phyloP scores from a whole-genome alignment of 1,140 invertebrate genomes.

The Aethina tumida region DNA sequence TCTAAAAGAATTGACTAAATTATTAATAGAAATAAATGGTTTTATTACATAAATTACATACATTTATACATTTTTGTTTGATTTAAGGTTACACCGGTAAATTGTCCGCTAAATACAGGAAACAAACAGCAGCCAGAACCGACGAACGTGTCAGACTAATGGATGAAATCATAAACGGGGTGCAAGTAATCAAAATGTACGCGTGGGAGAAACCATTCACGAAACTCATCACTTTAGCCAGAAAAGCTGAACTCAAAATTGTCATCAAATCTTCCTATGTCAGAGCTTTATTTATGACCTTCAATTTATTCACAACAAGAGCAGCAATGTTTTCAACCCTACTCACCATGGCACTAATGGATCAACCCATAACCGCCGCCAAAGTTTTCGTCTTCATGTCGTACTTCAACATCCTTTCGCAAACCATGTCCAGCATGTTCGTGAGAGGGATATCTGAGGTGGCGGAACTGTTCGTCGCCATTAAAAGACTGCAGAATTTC shows the following conservation, averaged over 20 bases:
- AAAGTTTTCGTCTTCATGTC: slow-evolving; percentile 55
- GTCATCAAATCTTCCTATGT: slow-evolving; percentile 57
- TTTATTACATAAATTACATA: no score
- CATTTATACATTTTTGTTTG: no score
- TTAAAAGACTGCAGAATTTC: slow-evolving; percentile 46
- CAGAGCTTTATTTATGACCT: slow-evolving; percentile 62
- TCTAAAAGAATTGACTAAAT: no score
- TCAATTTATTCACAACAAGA: slow-evolving; percentile 58
- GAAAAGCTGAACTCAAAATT: slow-evolving; percentile 49
- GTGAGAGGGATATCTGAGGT: slow-evolving; percentile 56
- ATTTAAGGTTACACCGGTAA: slow-evolving; percentile 53
- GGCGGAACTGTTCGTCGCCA: slow-evolving; percentile 49
- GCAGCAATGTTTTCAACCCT: slow-evolving; percentile 55
- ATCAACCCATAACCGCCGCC: slow-evolving; percentile 44
- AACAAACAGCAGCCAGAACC: slow-evolving; percentile 55
- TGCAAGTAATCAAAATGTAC: slow-evolving; percentile 75
- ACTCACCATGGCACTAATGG: slow-evolving; percentile 45
- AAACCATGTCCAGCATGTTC: slow-evolving; percentile 60
- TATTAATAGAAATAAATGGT: no score
- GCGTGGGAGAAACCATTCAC: slow-evolving; percentile 67
- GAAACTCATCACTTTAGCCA: slow-evolving; percentile 45
- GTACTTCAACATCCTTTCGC: slow-evolving; percentile 52
- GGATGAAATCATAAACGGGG: slow-evolving; percentile 65
- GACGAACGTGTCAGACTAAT: slow-evolving; percentile 67
- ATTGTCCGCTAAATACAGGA: slow-evolving; percentile 50